Evolutionary conservation across 2,888 invertebrate genomes (phyloP).

Genomic region (Meloe dianella): DNA sequence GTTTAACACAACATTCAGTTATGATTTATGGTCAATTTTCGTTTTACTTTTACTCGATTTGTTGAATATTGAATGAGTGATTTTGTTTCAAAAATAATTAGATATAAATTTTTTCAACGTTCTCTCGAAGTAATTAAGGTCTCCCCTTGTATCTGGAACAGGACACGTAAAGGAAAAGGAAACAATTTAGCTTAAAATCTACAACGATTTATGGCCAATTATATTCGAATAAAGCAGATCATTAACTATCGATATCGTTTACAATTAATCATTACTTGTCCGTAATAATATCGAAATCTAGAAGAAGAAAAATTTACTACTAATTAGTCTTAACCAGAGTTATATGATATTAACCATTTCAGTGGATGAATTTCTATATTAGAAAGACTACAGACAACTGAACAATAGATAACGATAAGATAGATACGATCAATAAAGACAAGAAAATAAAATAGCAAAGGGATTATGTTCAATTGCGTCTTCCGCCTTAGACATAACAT

Average conservation of each 20-base stretch:
- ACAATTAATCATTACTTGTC: slow-evolving; percentile 18
- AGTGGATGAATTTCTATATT: background rate
- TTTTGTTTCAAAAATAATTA: slow-evolving; percentile 16
- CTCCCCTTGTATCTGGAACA: slow-evolving; percentile 22
- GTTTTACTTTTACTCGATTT: slow-evolving; percentile 10
- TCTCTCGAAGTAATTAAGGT: slow-evolving; percentile 21
- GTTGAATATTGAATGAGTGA: slow-evolving; percentile 14
- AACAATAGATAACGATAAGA: slow-evolving; percentile 27
- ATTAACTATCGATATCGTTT: slow-evolving; percentile 31
- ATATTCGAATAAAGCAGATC: slow-evolving; percentile 41
- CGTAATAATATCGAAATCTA: slow-evolving; percentile 5
- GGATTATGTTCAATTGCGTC: slow-evolving; percentile 36
- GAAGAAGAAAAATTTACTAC: background rate
- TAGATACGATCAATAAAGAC: slow-evolving; percentile 38
- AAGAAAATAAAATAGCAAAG: slow-evolving; percentile 35
- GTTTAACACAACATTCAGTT: slow-evolving; percentile 37
- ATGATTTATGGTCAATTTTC: slow-evolving; percentile 4
- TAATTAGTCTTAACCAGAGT: background rate
- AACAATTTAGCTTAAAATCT: slow-evolving; percentile 43
- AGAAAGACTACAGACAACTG: background rate
- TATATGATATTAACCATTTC: background rate
- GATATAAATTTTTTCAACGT: background rate
- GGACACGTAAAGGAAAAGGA: slow-evolving; percentile 39
- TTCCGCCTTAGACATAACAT: slow-evolving; percentile 34
- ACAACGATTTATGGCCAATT: slow-evolving; percentile 40